Percentiles rank a stretch among this genome's conserved stretches.
phyloP scores from a whole-genome alignment of 2,888 invertebrate genomes.

The Tiliacea citrago region DNA sequence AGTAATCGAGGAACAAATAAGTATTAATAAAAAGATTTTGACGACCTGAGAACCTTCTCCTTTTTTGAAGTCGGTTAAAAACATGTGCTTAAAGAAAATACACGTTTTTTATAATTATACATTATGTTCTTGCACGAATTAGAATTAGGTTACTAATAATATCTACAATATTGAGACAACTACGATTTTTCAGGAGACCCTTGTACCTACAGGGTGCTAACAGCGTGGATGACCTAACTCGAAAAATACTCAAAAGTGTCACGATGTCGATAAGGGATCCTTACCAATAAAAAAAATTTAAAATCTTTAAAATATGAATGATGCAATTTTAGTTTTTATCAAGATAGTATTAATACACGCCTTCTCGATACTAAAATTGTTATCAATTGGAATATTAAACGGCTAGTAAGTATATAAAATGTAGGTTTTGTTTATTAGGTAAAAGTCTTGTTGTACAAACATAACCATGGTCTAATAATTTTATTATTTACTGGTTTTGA shows the following conservation, averaged over 20 bases:
- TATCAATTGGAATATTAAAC: background rate
- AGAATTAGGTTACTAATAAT: too few species aligned
- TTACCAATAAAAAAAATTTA: background rate
- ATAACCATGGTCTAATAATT: background rate
- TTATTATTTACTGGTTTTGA: background rate
- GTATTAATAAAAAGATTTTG: too few species aligned
- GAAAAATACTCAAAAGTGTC: background rate
- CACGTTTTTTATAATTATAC: too few species aligned
- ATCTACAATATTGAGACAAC: background rate
- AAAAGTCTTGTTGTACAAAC: background rate
- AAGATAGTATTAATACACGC: background rate
- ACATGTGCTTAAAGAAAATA: too few species aligned
- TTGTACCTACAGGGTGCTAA: background rate
- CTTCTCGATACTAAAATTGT: background rate
- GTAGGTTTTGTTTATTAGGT: background rate
- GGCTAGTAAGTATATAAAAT: background rate
- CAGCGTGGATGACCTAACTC: background rate
- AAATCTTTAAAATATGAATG: background rate
- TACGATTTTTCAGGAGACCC: background rate
- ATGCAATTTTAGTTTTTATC: background rate
- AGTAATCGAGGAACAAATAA: too few species aligned
- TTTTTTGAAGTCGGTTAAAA: too few species aligned
- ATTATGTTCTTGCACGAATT: too few species aligned
- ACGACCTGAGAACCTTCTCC: too few species aligned
- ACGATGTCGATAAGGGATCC: background rate